phyloP scores from a whole-genome alignment of 2,888 invertebrate species.

The Drosophila pullipes region DNA sequence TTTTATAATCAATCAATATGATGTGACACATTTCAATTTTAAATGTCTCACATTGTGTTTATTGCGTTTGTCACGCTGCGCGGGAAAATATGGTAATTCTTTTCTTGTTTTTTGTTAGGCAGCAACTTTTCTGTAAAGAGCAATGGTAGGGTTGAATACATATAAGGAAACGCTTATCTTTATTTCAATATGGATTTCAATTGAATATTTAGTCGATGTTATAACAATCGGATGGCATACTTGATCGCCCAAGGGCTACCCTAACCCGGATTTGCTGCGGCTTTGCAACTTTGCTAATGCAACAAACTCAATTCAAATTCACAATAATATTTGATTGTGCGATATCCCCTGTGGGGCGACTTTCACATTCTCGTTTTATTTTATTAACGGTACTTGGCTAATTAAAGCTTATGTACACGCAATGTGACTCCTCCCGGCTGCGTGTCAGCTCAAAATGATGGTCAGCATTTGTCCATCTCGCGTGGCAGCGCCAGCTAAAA shows the following conservation, averaged over 20 bases:
- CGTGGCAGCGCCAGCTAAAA: conserved; percentile 62
- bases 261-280: not conserved
- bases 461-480: conserved; percentile 67
- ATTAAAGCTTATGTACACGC: conserved; percentile 41
- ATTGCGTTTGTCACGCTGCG: conserved; percentile 34
- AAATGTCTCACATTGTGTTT: not conserved
- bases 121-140: conserved; percentile 10
- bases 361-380: not conserved
- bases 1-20: not conserved
- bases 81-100: conserved; percentile 55
- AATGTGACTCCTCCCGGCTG: conserved; percentile 34
- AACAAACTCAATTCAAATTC: conserved; percentile 18
- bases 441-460: conserved; percentile 47
- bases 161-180: conserved; percentile 24
- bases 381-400: conserved; percentile 44
- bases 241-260: not conserved
- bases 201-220: conserved; percentile 51
- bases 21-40: not conserved
- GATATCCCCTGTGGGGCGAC: not conserved
- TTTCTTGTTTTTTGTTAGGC: conserved; percentile 2
- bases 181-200: conserved; percentile 51
- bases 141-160: not conserved
- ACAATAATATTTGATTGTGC: conserved; percentile 27
- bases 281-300: conserved; percentile 20
- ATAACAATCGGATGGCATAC: conserved; percentile 28